A percentile compares a stretch with the other conserved stretches of the same genome.
These are phyloP conservation scores for Agapornis canus DNA, from an alignment of 2,797 vertebrate species.

Conservation along the genomic window DNA sequence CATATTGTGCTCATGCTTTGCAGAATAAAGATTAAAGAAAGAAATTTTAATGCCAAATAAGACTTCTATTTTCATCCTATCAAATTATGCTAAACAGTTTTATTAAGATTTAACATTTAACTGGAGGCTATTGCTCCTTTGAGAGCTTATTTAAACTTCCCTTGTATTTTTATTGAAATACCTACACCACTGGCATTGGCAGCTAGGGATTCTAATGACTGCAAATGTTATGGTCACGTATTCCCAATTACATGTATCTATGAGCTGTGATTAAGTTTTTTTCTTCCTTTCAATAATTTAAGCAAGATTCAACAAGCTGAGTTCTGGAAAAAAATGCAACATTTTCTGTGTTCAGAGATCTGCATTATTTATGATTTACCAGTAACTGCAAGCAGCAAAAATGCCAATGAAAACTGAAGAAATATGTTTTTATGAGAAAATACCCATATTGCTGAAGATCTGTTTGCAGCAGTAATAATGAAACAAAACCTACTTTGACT, in stretches of 20 bases:
- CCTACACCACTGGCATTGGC: slow-evolving; percentile 2
- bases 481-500: neutral
- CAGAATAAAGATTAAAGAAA: slow-evolving; percentile 37
- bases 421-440: neutral
- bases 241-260: neutral
- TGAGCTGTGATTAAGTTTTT: neutral
- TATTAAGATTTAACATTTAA: slow-evolving; percentile 58
- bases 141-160: slow-evolving; percentile 44
- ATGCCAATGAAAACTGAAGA: neutral
- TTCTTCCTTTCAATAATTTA: neutral
- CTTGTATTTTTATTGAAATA: slow-evolving; percentile 52
- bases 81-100: slow-evolving; percentile 52
- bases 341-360: neutral
- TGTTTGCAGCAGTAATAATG: neutral
- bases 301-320: neutral
- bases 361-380: neutral
- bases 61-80: slow-evolving; percentile 64
- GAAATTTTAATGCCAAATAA: slow-evolving; percentile 22
- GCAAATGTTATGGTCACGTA: slow-evolving; percentile 9
- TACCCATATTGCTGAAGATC: neutral
- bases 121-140: slow-evolving; percentile 44
- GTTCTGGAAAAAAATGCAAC: neutral
- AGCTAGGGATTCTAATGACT: neutral
- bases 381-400: neutral
- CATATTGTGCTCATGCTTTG: neutral